Evolutionary conservation across 2,797 vertebrate species (phyloP).

Genomic region (Eleutherodactylus coqui): DNA sequence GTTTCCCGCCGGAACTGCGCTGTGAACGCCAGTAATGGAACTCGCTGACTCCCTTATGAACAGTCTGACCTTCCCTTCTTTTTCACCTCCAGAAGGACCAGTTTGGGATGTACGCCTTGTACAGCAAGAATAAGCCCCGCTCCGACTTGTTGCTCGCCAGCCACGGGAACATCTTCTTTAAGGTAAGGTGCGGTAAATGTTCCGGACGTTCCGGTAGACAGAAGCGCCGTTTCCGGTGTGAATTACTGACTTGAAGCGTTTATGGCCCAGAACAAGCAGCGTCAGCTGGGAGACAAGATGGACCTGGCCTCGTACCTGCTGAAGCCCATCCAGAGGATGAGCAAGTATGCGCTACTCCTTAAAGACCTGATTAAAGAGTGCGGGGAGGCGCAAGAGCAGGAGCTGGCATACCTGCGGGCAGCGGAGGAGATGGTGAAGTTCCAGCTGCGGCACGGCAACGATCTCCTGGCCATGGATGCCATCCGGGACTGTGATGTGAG

Average conservation of each 20-base stretch:
- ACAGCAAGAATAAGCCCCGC: slow-evolving; percentile 96
- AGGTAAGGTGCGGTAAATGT: slow-evolving; percentile 73
- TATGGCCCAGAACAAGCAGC: slow-evolving; percentile 77
- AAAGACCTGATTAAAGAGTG: slow-evolving; percentile 81
- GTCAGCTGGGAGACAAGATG: slow-evolving; percentile 81
- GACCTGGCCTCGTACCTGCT: slow-evolving; percentile 84
- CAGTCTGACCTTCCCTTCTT: background rate
- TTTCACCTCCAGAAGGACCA: slow-evolving; percentile 85
- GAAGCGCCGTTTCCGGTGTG: no score
- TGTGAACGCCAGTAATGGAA: background rate
- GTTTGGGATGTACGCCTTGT: slow-evolving; percentile 91
- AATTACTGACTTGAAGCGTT: background rate
- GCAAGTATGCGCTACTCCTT: slow-evolving; percentile 81
- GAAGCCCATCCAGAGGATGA: slow-evolving; percentile 85
- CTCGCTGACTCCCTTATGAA: background rate
- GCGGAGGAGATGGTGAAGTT: slow-evolving; percentile 83
- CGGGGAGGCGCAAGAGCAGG: slow-evolving; percentile 71
- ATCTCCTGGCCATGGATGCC: slow-evolving; percentile 85
- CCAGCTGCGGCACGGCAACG: slow-evolving; percentile 82
- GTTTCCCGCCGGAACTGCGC: background rate
- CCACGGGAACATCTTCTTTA: slow-evolving; percentile 91
- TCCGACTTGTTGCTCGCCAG: slow-evolving; percentile 87
- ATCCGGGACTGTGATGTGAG: slow-evolving; percentile 82
- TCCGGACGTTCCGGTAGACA: no score
- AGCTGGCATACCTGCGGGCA: slow-evolving; percentile 69